Base-by-base conservation (phyloP, 1,140 invertebrate genomes). In the Samia ricini region DNA sequence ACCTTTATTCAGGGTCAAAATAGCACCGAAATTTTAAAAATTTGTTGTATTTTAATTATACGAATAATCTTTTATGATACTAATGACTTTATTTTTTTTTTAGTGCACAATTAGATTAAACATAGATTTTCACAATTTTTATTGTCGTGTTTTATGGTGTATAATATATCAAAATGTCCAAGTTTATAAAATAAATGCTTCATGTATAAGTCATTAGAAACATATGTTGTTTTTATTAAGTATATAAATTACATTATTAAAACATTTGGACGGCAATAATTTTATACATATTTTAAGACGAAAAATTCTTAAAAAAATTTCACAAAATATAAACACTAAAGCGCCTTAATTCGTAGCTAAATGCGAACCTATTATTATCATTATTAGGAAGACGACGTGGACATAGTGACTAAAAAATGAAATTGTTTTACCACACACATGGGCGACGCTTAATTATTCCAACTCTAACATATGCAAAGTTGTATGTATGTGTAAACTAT, bases 251-350 rank as follows among this genome's bases (percentile, higher is more conserved):
- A 66, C 56, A 63, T 58, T 72, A 42, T 42, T 65, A 70, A 71
- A 64, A 72, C 71, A 83, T 81, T 81, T 84, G 79, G 82, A 85
- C 80, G 82, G 80, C 79, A 87, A 83, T 70, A 77, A 65, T 70
- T 71, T 60, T 57, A 57, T 81, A 74, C 79, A 86, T 78, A 86
- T 36, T 57, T 26, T 33, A 36, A 57, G 61, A 15, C 33, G 8
- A 4, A 42, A 15, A 15, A 42, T 10, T 42, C 33, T 42, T 42
- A 42, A 8, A 8, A 29, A 29, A 29, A 29, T 29, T 75, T 69
- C 65, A 62, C 61, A 60, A 66, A 73, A 76, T 60, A 60, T 60
- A 71, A 66, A 75, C 15, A 21, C 75, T 83, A 79, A 81, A 76
- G 69, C 72, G 61, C 56, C 75, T 71, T 81, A 77, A 65, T 67